phyloP scores from a whole-genome alignment of 2,113 vertebrate genomes.

The Sorex araneus region DNA sequence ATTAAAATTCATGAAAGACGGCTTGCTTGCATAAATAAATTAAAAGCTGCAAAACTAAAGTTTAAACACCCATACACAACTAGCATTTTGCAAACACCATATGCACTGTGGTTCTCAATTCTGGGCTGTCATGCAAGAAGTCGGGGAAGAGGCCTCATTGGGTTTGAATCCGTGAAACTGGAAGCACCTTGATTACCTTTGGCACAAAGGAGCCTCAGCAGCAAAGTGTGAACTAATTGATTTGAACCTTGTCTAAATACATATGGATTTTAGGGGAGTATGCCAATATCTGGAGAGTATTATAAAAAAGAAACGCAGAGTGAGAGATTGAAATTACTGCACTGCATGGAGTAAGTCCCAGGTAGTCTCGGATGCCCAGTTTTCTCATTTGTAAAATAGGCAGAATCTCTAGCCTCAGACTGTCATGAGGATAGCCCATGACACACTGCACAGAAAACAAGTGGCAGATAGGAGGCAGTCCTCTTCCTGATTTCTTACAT shows the following conservation, averaged over 20 bases:
- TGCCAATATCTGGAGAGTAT: slow-evolving; percentile 46
- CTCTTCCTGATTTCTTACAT: no score
- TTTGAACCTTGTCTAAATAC: slow-evolving; percentile 81
- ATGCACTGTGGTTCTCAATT: slow-evolving; percentile 78
- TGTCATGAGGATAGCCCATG: neutral
- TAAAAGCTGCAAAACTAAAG: slow-evolving; percentile 87
- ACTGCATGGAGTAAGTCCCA: neutral
- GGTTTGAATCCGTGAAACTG: slow-evolving; percentile 76
- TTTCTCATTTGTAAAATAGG: slow-evolving; percentile 38
- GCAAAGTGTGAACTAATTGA: slow-evolving; percentile 82
- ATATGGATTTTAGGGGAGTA: slow-evolving; percentile 68
- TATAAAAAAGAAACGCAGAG: neutral
- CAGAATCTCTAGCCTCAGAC: neutral
- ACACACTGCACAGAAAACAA: rapidly evolving
- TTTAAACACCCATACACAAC: slow-evolving; percentile 86
- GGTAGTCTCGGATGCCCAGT: neutral
- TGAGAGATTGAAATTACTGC: slow-evolving; percentile 17
- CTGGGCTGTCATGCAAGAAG: slow-evolving; percentile 82
- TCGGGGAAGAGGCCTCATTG: slow-evolving; percentile 73
- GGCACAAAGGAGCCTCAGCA: slow-evolving; percentile 70
- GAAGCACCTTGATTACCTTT: slow-evolving; percentile 79
- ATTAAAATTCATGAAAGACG: slow-evolving; percentile 88
- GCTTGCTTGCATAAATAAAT: slow-evolving; percentile 88
- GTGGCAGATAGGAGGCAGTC: neutral
- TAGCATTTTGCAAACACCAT: slow-evolving; percentile 85